Percentiles rank a stretch among this genome's conserved stretches.
These are phyloP conservation scores for Pycnonotus jocosus DNA, from an alignment of 2,113 vertebrate genomes.

Conservation along the genomic window DNA sequence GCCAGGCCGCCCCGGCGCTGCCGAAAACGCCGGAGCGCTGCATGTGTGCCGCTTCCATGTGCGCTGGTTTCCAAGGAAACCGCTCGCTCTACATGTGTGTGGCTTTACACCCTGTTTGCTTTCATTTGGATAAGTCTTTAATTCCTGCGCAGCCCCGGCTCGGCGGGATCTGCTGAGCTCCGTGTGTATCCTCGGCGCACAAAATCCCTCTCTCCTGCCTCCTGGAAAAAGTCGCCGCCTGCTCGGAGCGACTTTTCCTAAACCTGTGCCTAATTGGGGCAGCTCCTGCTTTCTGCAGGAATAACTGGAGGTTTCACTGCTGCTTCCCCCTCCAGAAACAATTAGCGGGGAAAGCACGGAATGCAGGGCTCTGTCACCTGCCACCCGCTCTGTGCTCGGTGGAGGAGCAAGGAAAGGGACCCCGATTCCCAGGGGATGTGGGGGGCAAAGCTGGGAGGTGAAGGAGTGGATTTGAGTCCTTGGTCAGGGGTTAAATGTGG, in stretches of 20 bases:
- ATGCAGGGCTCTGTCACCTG: not conserved
- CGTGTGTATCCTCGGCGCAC: not conserved
- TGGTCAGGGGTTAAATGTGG: fast-evolving
- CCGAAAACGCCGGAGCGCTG: not conserved
- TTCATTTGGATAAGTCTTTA: conserved; percentile 62
- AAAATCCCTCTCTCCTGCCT: conserved; percentile 38
- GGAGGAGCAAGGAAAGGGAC: not conserved
- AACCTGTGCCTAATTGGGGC: conserved; percentile 43
- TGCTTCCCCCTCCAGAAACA: not conserved
- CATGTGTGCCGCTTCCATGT: conserved; percentile 55
- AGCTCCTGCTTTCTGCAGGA: not conserved
- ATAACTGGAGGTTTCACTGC: not conserved
- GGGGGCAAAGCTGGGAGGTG: not conserved
- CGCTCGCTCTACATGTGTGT: conserved; percentile 65
- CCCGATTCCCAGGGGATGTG: fast-evolving
- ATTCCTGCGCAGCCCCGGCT: conserved; percentile 54
- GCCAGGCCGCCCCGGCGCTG: fast-evolving
- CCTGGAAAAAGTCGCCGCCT: conserved; percentile 22
- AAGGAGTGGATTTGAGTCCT: fast-evolving
- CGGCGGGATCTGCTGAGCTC: conserved; percentile 5
- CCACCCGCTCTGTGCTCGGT: not conserved
- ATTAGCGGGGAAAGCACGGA: not conserved
- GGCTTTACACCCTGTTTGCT: conserved; percentile 64
- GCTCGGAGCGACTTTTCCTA: conserved; percentile 20
- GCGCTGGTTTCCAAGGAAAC: conserved; percentile 67